Evolutionary conservation across 2,113 vertebrate genomes (phyloP), one percentile per base, ranked within the genome.

Genomic region (Cranoglanis bouderius): DNA sequence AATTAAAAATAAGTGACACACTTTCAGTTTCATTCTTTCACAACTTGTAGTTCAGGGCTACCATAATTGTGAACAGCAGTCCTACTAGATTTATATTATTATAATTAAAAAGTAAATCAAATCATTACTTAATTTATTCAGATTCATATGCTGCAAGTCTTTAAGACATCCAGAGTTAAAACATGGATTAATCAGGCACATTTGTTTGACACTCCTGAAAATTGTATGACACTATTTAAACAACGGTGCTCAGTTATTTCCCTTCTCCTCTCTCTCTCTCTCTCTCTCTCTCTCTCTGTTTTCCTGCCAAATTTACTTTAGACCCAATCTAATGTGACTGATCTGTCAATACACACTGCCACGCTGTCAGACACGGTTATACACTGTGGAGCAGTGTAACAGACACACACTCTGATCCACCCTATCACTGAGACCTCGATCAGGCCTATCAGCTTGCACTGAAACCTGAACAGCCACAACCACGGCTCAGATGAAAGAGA

Each of bases 401-500:
- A 90, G 49, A 81, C 86, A 57, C 59, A 84, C 83, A 57, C 86
- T 87, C 85, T 87, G 85, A 89, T 87, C 88, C 72, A 77, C 16
- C 59, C 16, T 3, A 49, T 29, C 80, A 90, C 88, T 90, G 77
- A 80, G 59, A n/a, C 89, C 72, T 72, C 93, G 90, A 93, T 93
- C 90, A 88, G 85, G 13, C 81, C 89, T 95, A 93, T 96, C 94
- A 93, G 57, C 78, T 96, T 96, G 84, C 84, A 72, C 63, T 85
- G 84, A 72, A 96, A 96, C 92, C 84, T 92, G 93, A 96, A 93
- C 91, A 95, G 89, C 85, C 75, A 92, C 91, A 92, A 82, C 84
- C 91, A 78, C 93, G 90, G 94, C 94, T 94, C 94, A 91, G 93
- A 94, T 94, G 92, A 94, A 95, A 94, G 92, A 90, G 94, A 92